Conservation (phyloP, 2,797 vertebrate genomes). For the Microhierax caerulescens region DNA sequence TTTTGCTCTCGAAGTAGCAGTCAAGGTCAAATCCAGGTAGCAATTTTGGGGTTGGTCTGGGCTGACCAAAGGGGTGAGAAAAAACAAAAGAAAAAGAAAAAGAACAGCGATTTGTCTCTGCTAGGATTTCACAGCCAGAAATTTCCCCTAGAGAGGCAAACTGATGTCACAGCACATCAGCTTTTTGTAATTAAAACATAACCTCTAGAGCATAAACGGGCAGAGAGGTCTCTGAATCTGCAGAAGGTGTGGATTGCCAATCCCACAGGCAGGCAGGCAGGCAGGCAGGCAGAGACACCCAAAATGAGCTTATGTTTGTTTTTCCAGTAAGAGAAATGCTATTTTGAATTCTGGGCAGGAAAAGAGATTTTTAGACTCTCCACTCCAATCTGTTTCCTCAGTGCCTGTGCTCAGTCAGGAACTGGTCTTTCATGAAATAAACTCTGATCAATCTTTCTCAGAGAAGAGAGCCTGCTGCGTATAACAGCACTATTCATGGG, state of each 20-base stretch:
- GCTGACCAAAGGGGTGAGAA: not conserved
- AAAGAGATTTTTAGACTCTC: slow-evolving; percentile 54
- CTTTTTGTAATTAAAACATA: slow-evolving; percentile 25
- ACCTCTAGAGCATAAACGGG: not conserved
- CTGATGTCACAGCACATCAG: not conserved
- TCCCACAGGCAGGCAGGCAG: slow-evolving; percentile 19
- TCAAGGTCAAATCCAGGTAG: slow-evolving; percentile 38
- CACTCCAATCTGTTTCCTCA: not conserved
- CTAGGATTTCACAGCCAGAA: slow-evolving; percentile 25
- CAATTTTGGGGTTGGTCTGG: not conserved
- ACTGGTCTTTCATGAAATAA: not conserved
- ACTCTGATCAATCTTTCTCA: not conserved
- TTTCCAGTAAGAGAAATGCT: slow-evolving; percentile 46
- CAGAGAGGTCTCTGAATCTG: not conserved
- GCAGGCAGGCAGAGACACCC: slow-evolving; percentile 29
- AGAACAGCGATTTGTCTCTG: not conserved
- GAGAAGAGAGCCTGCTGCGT: not conserved
- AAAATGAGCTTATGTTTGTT: slow-evolving; percentile 53
- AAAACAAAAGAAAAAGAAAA: not conserved
- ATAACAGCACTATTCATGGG: slow-evolving; percentile 10
- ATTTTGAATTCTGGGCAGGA: slow-evolving; percentile 53
- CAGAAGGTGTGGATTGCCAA: slow-evolving; percentile 1
- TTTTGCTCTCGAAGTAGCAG: not conserved
- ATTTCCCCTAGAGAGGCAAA: slow-evolving; percentile 28
- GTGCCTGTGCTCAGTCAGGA: not conserved